Evolutionary conservation across 2,113 vertebrate species (phyloP), one percentile per base, ranked within the genome.

Genomic region (Speoplatyrhinus poulsoni): DNA sequence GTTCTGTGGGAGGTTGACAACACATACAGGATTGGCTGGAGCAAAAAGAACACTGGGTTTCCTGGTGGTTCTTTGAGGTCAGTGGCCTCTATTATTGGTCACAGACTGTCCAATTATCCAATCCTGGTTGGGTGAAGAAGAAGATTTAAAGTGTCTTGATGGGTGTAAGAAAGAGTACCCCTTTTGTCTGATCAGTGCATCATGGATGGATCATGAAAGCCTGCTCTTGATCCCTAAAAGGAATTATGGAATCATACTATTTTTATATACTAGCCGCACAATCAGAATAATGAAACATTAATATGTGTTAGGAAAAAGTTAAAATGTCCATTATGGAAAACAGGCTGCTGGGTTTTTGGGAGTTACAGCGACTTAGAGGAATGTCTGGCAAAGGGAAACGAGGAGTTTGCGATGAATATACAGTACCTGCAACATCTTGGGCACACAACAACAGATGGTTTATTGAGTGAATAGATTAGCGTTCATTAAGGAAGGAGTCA

Each of bases 391-490:
- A 50, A 10, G 49, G 49, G 10, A 11, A 4, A 50, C 13, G 3
- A 12, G 3, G 10, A 11, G 11, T 50, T 50, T 15, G 13, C 13
- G 50, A 60, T 53, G 46, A 55, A 59, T 47, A 56, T 64, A 26
- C 26, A 26, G 26, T 26, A 62, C 52, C 59, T 73, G 69, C 33
- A 70, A 53, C 54, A 55, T 70, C 60, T 72, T 46, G n/a, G 56
- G 60, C 33, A 58, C 50, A 65, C 59, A 66, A 62, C 67, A 66
- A 46, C 67, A 76, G 73, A 81, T 70, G 75, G 55, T 69, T 73
- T 67, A 77, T 60, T 65, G 64, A 70, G 70, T 67, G 67, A 62
- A 64, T 67, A 77, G 69, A 67, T 81, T 67, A 77, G 62, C 66
- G 56, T 71, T 71, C 53, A 74, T 74, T 71, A 70, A 32, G 46